Evolutionary conservation across 2,797 vertebrate species (phyloP).

Genomic region (Chaunax sp.): DNA sequence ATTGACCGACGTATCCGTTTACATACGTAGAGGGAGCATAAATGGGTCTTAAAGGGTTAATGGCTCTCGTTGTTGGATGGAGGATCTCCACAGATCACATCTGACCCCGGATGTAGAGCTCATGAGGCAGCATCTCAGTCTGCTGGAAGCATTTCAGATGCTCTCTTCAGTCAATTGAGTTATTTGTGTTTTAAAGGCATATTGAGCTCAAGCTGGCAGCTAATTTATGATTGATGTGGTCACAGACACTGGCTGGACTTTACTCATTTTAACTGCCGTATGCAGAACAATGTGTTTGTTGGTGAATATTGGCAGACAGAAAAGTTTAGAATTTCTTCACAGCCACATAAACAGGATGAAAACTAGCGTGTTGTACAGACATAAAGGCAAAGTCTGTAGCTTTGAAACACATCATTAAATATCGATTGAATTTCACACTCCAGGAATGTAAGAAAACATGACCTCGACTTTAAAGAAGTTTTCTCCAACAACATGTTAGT

Average conservation of each 20-base stretch:
- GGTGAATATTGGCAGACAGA: no score
- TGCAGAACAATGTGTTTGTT: background rate
- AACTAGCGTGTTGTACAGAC: background rate
- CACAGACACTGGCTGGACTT: constrained; percentile 12
- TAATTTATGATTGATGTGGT: constrained; percentile 5
- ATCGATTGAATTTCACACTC: no score
- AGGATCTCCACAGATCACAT: constrained; percentile 2
- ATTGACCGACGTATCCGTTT: no score
- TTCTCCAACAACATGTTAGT: constrained; percentile 24
- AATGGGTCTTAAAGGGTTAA: no score
- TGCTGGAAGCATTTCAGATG: constrained; percentile 4
- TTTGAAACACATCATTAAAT: constrained; percentile 37
- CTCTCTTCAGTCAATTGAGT: constrained; percentile 20
- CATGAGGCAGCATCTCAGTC: background rate
- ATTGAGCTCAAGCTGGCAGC: constrained; percentile 21
- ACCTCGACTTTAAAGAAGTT: constrained; percentile 15
- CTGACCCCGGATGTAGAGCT: no score
- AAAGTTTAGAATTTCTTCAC: no score
- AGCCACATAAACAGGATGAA: no score
- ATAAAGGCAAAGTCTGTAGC: constrained; percentile 10
- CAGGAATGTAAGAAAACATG: background rate
- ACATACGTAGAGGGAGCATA: no score
- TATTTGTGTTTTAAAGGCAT: constrained; percentile 28
- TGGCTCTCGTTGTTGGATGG: no score
- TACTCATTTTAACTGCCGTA: constrained; percentile 33